Percentiles rank a stretch among this genome's conserved stretches.
Conservation (phyloP, 2,797 vertebrate genomes). For the Neosilurus mollespiculum region DNA sequence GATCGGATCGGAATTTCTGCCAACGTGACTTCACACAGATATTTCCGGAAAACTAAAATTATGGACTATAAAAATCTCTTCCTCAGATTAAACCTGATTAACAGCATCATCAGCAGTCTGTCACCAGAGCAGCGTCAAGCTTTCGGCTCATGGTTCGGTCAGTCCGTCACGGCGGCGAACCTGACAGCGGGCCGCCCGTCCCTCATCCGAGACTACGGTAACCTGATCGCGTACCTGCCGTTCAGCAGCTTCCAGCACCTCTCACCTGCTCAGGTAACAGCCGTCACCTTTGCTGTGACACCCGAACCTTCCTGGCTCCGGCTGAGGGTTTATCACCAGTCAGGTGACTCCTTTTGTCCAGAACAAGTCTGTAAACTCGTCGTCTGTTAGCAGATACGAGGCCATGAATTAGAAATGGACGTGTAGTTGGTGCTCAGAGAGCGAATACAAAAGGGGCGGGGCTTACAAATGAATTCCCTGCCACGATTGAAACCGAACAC, state of each 20-base stretch:
- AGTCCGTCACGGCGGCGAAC: constrained; percentile 54
- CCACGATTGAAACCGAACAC: not conserved
- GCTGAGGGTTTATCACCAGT: constrained; percentile 51
- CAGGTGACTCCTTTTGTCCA: constrained; percentile 51
- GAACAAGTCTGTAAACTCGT: constrained; percentile 42
- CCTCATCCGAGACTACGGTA: constrained; percentile 73
- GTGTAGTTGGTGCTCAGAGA: constrained; percentile 22
- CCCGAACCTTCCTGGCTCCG: constrained; percentile 54
- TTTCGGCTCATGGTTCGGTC: constrained; percentile 74
- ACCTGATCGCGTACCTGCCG: constrained; percentile 78
- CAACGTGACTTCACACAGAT: not conserved
- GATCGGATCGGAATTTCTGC: not conserved
- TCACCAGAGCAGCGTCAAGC: constrained; percentile 67
- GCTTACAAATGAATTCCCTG: not conserved
- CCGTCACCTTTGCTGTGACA: constrained; percentile 69
- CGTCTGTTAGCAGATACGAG: constrained; percentile 64
- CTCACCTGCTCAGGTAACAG: constrained; percentile 81
- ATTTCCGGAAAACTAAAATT: not conserved
- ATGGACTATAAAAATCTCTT: not conserved
- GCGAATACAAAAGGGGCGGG: not conserved
- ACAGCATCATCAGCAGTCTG: constrained; percentile 64
- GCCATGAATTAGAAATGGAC: constrained; percentile 59
- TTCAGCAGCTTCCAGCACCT: constrained; percentile 79
- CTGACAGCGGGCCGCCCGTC: constrained; percentile 63
- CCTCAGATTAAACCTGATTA: constrained; percentile 70